phyloP scores from a whole-genome alignment of 2,113 vertebrate species.

The human region DNA sequence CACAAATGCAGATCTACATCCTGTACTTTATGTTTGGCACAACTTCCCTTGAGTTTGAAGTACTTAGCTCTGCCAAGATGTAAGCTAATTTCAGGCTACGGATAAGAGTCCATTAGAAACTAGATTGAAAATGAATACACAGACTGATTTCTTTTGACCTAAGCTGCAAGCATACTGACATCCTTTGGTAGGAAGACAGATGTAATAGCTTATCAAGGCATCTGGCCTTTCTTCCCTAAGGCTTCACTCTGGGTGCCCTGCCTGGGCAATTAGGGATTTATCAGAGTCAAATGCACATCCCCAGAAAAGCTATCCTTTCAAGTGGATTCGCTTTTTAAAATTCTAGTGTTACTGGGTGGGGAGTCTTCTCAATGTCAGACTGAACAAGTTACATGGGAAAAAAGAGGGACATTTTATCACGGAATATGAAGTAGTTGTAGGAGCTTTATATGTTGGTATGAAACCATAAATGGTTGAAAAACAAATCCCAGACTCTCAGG shows the following conservation, averaged over 20 bases:
- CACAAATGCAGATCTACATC: neutral
- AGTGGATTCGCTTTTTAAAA: conserved; percentile 68
- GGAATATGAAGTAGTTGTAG: conserved; percentile 67
- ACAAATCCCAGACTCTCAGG: conserved; percentile 60
- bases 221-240: conserved; percentile 18
- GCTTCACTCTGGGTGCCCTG: neutral
- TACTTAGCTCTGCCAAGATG: conserved; percentile 32
- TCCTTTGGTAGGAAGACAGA: conserved; percentile 37
- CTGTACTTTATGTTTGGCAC: conserved; percentile 39
- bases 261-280: conserved; percentile 48
- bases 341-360: conserved; percentile 62
- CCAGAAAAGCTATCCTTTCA: conserved; percentile 57
- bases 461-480: conserved; percentile 67
- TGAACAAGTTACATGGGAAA: conserved; percentile 46
- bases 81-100: conserved; percentile 35
- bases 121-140: neutral
- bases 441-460: conserved; percentile 36
- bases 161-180: neutral
- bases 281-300: conserved; percentile 30
- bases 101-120: conserved; percentile 16
- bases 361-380: conserved; percentile 63
- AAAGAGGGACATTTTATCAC: conserved; percentile 54
- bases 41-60: neutral
- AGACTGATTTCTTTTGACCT: conserved; percentile 47
- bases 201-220: conserved; percentile 9